A percentile compares a stretch with the other conserved stretches of the same genome.
These are phyloP conservation scores for Megamerina dolium DNA, from an alignment of 2,888 invertebrate genomes.

Conservation along the genomic window DNA sequence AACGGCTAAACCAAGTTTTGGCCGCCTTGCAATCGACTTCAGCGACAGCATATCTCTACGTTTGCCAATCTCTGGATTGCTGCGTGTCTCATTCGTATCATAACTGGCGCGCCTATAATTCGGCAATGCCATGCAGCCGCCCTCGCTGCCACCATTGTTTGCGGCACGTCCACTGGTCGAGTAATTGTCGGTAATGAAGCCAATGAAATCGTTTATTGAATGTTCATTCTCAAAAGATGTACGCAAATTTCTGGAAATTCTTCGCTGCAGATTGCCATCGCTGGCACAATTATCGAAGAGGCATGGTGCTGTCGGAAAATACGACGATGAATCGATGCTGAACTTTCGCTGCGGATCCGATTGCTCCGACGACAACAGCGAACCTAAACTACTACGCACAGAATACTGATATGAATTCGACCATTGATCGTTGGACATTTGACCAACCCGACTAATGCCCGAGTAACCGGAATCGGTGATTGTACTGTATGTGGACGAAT, in stretches of 20 bases:
- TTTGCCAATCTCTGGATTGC: conserved; percentile 47
- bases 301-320: conserved; percentile 34
- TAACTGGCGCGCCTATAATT: conserved; percentile 38
- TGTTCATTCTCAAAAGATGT: conserved; percentile 49
- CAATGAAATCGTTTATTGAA: conserved; percentile 47
- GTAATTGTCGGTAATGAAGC: conserved; percentile 42
- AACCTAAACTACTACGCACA: conserved; percentile 47
- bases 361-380: conserved; percentile 42
- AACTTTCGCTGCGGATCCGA: conserved; percentile 40
- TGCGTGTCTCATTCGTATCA: conserved; percentile 40
- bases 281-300: conserved; percentile 48
- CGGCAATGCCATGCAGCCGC: conserved; percentile 37
- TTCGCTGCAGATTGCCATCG: conserved; percentile 56
- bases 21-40: conserved; percentile 34
- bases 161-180: conserved; percentile 28
- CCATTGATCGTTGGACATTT: conserved; percentile 42
- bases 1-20: conserved; percentile 63
- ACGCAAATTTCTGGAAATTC: conserved; percentile 55
- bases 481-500: conserved; percentile 42
- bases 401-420: conserved; percentile 46
- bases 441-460: conserved; percentile 39
- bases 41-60: conserved; percentile 25
- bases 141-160: conserved; percentile 45
- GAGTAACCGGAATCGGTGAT: conserved; percentile 48
- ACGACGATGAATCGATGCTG: conserved; percentile 45